These are phyloP conservation scores for Pollenia amentaria DNA, from an alignment of 2,888 invertebrate species.

Conservation along the genomic window DNA sequence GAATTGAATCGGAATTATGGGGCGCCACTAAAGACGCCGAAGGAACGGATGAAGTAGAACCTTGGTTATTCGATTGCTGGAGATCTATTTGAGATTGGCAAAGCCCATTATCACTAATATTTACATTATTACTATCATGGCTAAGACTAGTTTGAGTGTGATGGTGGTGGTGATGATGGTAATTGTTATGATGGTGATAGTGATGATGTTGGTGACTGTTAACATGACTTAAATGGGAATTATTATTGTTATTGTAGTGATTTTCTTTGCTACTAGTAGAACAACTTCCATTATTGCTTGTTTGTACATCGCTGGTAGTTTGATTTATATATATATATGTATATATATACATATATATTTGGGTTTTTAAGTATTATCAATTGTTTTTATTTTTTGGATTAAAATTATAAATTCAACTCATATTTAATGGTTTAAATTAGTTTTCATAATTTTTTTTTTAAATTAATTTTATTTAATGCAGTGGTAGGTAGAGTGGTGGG, in stretches of 20 bases:
- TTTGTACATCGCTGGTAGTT: constrained; percentile 84
- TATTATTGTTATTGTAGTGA: constrained; percentile 82
- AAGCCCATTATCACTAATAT: constrained; percentile 63
- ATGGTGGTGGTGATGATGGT: constrained; percentile 67
- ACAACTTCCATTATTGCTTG: constrained; percentile 81
- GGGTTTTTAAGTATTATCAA: constrained; percentile 33
- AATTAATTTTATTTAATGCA: constrained; percentile 48
- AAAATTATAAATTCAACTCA: constrained; percentile 35
- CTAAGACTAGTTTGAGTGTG: constrained; percentile 44
- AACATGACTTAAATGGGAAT: constrained; percentile 76
- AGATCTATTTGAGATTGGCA: constrained; percentile 26
- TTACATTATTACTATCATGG: constrained; percentile 56
- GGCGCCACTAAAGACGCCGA: constrained; percentile 1
- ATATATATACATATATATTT: constrained; percentile 29
- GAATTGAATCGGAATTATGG: constrained; percentile 20
- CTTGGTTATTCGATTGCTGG: not conserved
- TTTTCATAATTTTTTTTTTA: constrained; percentile 12
- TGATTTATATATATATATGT: constrained; percentile 52
- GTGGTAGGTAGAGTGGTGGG: constrained; percentile 57
- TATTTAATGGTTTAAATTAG: constrained; percentile 38
- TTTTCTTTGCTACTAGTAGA: constrained; percentile 81
- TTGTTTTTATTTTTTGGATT: constrained; percentile 46
- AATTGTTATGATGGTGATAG: constrained; percentile 75
- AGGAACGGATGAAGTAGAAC: constrained; percentile 13
- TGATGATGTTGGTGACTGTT: constrained; percentile 78